Base-by-base conservation (phyloP, 2,797 vertebrate genomes). In the Clarias platycephalus region DNA sequence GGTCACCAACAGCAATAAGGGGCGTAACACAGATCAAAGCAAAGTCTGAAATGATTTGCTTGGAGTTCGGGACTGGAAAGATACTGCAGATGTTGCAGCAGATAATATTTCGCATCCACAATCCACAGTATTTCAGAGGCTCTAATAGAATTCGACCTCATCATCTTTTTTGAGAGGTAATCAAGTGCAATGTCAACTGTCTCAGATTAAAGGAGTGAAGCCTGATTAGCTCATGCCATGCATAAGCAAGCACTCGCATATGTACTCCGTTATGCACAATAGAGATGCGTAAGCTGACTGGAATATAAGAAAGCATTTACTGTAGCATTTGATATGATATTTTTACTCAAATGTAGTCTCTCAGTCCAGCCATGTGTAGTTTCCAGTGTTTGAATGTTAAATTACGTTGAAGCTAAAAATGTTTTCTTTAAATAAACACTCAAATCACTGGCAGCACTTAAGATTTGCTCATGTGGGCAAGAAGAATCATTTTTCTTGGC, bases 31-130 rank as follows among this genome's bases (percentile, higher is more conserved):
- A 26, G 40, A 72, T 72, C 63, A 67, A 28, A 67, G 72, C 20
- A 75, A 67, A 67, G 31, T 57, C 78, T 81, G 70, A 81, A 75
- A 75, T 64, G 40, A 74, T 81, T 81, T 81, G 79, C 34, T 67
- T 81, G 44, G 76, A 84, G 78, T 70, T 62, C 53, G 40, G 67
- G 53, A 34, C 57, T 44, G 55, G 57, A 77, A 72, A 77, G 26
- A 40, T 7, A 49, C 49, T 24, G 37, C 82, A 80, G 24, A 80
- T 83, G 79, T 74, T 53, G 78, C 62, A 80, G 84, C 62, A 83
- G 83, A 57, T 53, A 57, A 31, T 58, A 78, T 18, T 60, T 78
- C 22, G 22, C 15, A 44, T 63, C 24, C 22, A n/a, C 28, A 77
- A 37, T 58, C 22, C 74, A 40, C 24, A 28, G 10, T 44, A 26